phyloP scores from a whole-genome alignment of 2,797 vertebrate genomes.

The Oophaga sylvatica region DNA sequence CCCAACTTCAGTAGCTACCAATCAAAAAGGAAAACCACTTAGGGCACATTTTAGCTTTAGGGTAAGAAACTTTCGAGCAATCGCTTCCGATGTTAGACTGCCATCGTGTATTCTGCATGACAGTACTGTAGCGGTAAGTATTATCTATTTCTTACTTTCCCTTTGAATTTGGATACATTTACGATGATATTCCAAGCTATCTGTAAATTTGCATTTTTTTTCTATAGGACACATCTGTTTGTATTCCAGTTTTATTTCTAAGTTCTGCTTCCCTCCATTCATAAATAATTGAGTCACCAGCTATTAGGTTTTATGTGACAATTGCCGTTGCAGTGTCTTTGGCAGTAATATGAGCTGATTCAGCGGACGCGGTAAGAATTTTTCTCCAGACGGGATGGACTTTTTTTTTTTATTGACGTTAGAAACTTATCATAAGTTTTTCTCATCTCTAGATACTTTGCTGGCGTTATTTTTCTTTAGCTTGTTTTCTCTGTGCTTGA shows the following conservation, averaged over 20 bases:
- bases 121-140: neutral
- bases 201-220: slow-evolving; percentile 25
- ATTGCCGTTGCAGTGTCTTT: slow-evolving; percentile 70
- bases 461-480: slow-evolving; percentile 19
- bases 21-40: neutral
- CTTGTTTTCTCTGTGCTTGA: slow-evolving; percentile 42
- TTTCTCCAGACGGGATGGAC: slow-evolving; percentile 60
- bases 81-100: neutral
- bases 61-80: neutral
- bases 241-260: slow-evolving; percentile 63
- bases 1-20: too few relatives aligned
- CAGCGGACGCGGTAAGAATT: slow-evolving; percentile 65
- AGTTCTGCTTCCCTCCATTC: slow-evolving; percentile 64
- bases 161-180: neutral
- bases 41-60: neutral
- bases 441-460: neutral
- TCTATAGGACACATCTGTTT: slow-evolving; percentile 63
- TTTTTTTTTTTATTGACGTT: slow-evolving; percentile 20
- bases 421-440: slow-evolving; percentile 38
- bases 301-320: slow-evolving; percentile 69
- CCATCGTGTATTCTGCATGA: neutral
- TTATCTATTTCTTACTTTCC: neutral
- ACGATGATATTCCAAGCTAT: neutral
- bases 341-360: slow-evolving; percentile 66
- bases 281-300: slow-evolving; percentile 71